phyloP scores from a whole-genome alignment of 1,140 invertebrate species.

The Lethrus apterus region DNA sequence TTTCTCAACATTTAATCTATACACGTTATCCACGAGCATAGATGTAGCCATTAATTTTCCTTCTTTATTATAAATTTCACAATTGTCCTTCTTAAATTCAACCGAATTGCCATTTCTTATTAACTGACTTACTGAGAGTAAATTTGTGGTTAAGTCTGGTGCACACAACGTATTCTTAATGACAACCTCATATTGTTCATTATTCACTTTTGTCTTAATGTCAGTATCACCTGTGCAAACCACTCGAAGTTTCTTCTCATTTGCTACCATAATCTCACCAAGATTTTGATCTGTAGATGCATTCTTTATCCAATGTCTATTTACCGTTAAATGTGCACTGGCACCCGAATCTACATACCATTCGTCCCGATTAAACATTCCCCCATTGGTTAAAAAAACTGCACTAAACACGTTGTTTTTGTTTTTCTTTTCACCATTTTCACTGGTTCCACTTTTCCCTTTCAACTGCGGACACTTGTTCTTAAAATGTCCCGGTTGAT shows the following conservation, averaged over 20 bases:
- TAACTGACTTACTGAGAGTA: conserved; percentile 28
- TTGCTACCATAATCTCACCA: conserved; percentile 14
- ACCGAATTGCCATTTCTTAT: conserved; percentile 31
- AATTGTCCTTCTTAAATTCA: conserved; percentile 17
- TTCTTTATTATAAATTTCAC: conserved; percentile 24
- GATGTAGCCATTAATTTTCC: conserved; percentile 13
- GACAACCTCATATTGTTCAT: background rate
- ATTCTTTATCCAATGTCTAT: conserved; percentile 22
- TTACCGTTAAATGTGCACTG: conserved; percentile 27
- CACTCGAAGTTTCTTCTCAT: conserved; percentile 13
- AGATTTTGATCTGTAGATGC: background rate
- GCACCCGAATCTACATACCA: conserved; percentile 31
- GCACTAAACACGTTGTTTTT: too few relatives aligned
- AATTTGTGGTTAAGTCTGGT: conserved; percentile 28
- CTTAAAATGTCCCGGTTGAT: too few relatives aligned
- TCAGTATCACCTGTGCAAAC: background rate
- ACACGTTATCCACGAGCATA: conserved; percentile 25
- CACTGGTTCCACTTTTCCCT: too few relatives aligned
- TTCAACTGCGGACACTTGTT: too few relatives aligned
- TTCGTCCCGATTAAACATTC: too few relatives aligned
- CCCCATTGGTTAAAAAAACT: too few relatives aligned
- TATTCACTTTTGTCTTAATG: background rate
- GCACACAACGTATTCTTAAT: conserved; percentile 24
- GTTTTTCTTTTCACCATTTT: too few relatives aligned
- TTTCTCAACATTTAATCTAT: conserved; percentile 24